These are phyloP conservation scores for Zosterops hypoxanthus DNA, from an alignment of 2,113 vertebrate genomes.

Conservation along the genomic window DNA sequence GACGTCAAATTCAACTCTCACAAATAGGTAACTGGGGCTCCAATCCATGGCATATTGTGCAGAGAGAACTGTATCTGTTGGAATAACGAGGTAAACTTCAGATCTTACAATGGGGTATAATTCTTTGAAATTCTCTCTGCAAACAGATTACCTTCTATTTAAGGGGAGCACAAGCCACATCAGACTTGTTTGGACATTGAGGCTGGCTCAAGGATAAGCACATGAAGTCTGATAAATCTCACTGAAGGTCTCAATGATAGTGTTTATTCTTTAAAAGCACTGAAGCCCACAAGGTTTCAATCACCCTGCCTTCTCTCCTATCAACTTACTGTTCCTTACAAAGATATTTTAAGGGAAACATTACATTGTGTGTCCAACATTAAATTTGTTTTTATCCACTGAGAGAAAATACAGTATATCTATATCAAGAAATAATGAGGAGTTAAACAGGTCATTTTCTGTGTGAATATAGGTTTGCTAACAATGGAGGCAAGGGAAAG, in stretches of 20 bases:
- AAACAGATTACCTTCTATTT: neutral
- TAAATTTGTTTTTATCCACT: neutral
- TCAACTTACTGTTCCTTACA: neutral
- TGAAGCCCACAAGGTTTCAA: neutral
- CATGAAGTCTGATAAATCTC: neutral
- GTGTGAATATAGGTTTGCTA: neutral
- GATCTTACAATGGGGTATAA: neutral
- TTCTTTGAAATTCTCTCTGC: neutral
- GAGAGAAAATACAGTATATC: neutral
- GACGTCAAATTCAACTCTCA: neutral
- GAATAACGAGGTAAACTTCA: neutral
- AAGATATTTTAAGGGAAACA: neutral
- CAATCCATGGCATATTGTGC: neutral
- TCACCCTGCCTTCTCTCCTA: neutral
- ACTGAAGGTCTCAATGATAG: neutral
- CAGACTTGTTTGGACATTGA: neutral
- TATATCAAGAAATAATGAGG: neutral
- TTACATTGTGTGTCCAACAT: neutral
- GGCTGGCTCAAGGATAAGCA: neutral
- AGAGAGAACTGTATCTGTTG: neutral
- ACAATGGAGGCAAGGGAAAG: neutral
- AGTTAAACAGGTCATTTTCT: neutral
- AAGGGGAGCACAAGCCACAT: neutral
- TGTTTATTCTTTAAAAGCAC: neutral
- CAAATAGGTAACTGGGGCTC: neutral